phyloP scores from a whole-genome alignment of 2,888 invertebrate species.

The Miltochrista miniata region DNA sequence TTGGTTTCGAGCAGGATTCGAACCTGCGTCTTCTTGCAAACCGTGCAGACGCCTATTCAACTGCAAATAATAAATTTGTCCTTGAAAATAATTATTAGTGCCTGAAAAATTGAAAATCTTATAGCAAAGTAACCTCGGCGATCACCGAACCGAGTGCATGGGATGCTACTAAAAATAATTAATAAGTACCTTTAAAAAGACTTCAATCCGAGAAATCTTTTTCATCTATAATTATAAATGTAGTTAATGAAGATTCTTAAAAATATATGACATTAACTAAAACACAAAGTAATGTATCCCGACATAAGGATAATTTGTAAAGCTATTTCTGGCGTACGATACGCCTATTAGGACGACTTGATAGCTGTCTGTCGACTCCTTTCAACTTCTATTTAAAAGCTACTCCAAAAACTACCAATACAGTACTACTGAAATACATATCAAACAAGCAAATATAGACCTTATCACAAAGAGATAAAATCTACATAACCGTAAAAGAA shows the following conservation, averaged over 20 bases:
- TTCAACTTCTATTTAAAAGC: slow-evolving; percentile 82
- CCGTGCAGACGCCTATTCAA: too few species aligned
- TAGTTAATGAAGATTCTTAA: slow-evolving; percentile 9
- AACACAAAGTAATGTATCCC: slow-evolving; percentile 31
- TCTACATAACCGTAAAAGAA: slow-evolving; percentile 24
- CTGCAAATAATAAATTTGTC: too few species aligned
- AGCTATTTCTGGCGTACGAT: slow-evolving; percentile 74
- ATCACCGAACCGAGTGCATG: too few species aligned
- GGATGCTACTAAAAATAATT: too few species aligned
- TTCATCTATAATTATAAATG: neutral
- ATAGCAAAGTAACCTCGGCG: too few species aligned
- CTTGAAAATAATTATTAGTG: too few species aligned
- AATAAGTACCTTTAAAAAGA: too few species aligned
- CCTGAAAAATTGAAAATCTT: too few species aligned
- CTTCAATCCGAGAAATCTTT: too few species aligned
- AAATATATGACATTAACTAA: slow-evolving; percentile 31
- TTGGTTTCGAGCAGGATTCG: too few species aligned
- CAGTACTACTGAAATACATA: neutral
- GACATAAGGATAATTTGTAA: slow-evolving; percentile 72
- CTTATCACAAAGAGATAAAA: slow-evolving; percentile 37
- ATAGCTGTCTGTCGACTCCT: slow-evolving; percentile 80
- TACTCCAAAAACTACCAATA: slow-evolving; percentile 42
- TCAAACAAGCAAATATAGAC: slow-evolving; percentile 35
- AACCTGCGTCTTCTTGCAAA: too few species aligned
- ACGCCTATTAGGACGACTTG: slow-evolving; percentile 81